Conservation (phyloP, 1,140 invertebrate genomes). For the Nasonia giraulti region DNA sequence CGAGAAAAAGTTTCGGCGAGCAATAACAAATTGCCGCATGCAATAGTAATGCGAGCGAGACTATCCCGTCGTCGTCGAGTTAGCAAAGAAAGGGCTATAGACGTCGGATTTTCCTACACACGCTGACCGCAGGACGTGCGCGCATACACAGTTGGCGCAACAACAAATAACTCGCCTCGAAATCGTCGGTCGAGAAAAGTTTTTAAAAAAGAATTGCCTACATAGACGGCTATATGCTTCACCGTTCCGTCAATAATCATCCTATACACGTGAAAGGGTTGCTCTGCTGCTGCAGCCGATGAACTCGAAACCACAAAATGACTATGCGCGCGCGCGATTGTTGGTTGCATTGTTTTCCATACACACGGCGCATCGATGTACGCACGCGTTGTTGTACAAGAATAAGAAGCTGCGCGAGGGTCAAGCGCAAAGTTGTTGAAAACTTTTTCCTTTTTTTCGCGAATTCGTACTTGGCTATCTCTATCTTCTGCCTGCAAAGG, state of each 20-base stretch:
- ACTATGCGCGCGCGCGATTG: not conserved
- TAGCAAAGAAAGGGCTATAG: not conserved
- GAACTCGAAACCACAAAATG: constrained; percentile 39
- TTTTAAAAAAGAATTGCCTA: not conserved
- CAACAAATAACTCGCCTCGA: not conserved
- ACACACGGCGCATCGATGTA: not conserved
- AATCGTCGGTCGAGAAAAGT: constrained; percentile 8
- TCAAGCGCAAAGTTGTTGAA: constrained; percentile 38
- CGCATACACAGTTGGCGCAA: not conserved
- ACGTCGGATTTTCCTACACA: not conserved
- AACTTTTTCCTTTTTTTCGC: constrained; percentile 17
- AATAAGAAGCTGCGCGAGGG: constrained; percentile 2
- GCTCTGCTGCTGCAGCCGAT: not conserved
- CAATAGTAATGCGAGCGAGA: not conserved
- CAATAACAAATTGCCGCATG: not conserved
- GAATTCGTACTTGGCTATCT: constrained; percentile 19
- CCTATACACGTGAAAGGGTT: no score
- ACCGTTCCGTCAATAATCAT: no score
- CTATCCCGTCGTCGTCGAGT: no score
- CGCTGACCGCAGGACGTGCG: not conserved
- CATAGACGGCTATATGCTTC: not conserved
- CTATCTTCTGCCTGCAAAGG: constrained; percentile 15
- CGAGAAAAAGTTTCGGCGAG: not conserved
- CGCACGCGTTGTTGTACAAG: not conserved
- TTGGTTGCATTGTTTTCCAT: not conserved